A percentile compares a stretch with the other conserved stretches of the same genome.
phyloP scores from a whole-genome alignment of 2,113 vertebrate species.

The Choloepus hoffmanni region DNA sequence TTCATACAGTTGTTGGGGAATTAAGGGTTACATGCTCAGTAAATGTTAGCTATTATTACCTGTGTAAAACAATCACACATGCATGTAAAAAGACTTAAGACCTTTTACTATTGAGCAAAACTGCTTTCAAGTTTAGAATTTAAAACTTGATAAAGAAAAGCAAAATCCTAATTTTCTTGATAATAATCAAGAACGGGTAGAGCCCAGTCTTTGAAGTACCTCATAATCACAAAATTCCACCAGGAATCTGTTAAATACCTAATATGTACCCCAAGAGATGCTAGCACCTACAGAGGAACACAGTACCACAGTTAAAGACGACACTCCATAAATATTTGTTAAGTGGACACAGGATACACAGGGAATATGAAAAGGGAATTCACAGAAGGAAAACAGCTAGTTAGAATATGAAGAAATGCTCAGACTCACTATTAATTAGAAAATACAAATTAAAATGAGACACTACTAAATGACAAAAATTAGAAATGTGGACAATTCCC shows the following conservation, averaged over 20 bases:
- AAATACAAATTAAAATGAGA: constrained; percentile 45
- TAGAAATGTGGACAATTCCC: not conserved
- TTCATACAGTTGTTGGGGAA: not conserved
- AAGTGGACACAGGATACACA: not conserved
- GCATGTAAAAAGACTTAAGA: not conserved
- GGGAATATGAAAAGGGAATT: not conserved
- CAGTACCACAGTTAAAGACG: not conserved
- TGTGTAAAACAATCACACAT: not conserved
- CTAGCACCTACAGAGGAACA: not conserved
- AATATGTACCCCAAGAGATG: not conserved
- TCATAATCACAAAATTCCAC: not conserved
- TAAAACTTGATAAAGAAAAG: constrained; percentile 36
- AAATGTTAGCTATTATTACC: not conserved
- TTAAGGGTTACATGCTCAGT: not conserved
- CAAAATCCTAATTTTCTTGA: constrained; percentile 11
- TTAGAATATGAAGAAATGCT: constrained; percentile 50
- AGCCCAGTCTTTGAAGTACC: not conserved
- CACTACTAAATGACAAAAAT: constrained; percentile 32
- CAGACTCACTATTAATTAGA: constrained; percentile 31
- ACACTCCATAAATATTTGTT: not conserved
- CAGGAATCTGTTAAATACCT: not conserved
- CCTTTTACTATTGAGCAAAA: not conserved
- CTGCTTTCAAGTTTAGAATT: not conserved
- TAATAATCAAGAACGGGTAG: not conserved
- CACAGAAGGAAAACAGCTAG: constrained; percentile 48